phyloP scores from a whole-genome alignment of 2,888 invertebrate genomes.

The Ganaspis brasiliensis region DNA sequence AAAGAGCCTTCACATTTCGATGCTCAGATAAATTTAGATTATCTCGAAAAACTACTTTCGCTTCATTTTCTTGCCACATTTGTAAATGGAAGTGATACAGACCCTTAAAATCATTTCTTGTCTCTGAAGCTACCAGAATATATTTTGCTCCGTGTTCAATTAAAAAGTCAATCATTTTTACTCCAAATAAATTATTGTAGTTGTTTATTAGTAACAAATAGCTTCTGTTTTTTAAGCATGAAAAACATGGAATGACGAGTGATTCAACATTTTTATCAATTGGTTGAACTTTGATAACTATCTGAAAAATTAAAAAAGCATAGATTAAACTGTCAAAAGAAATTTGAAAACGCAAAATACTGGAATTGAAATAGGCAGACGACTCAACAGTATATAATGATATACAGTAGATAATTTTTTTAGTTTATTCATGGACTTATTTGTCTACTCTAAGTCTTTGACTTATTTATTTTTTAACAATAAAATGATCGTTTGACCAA shows the following conservation, averaged over 20 bases:
- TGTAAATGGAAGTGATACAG: slow-evolving; percentile 47
- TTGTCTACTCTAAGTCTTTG: too few relatives aligned
- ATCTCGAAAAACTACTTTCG: slow-evolving; percentile 45
- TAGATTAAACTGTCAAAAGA: too few relatives aligned
- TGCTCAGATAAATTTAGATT: slow-evolving; percentile 46
- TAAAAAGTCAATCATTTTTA: slow-evolving; percentile 61
- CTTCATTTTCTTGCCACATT: slow-evolving; percentile 56
- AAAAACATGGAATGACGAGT: slow-evolving; percentile 79
- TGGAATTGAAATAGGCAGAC: not conserved
- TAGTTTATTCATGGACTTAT: too few relatives aligned
- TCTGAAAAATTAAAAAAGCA: slow-evolving; percentile 54
- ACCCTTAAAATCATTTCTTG: slow-evolving; percentile 38
- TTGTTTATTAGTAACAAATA: slow-evolving; percentile 87
- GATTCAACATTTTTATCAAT: slow-evolving; percentile 18
- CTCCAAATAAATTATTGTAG: slow-evolving; percentile 86
- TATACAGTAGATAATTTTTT: too few relatives aligned
- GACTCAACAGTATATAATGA: too few relatives aligned
- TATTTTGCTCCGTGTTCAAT: slow-evolving; percentile 56
- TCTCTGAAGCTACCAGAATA: slow-evolving; percentile 54
- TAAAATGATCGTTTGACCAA: too few relatives aligned
- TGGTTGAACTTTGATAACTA: slow-evolving; percentile 65
- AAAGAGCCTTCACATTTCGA: slow-evolving; percentile 53
- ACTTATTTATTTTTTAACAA: too few relatives aligned
- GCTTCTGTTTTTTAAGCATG: slow-evolving; percentile 80
- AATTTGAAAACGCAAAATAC: not conserved